A percentile compares a stretch with the other conserved stretches of the same genome.
Conservation (phyloP, 2,888 invertebrate genomes). For the Acronicta alni region DNA sequence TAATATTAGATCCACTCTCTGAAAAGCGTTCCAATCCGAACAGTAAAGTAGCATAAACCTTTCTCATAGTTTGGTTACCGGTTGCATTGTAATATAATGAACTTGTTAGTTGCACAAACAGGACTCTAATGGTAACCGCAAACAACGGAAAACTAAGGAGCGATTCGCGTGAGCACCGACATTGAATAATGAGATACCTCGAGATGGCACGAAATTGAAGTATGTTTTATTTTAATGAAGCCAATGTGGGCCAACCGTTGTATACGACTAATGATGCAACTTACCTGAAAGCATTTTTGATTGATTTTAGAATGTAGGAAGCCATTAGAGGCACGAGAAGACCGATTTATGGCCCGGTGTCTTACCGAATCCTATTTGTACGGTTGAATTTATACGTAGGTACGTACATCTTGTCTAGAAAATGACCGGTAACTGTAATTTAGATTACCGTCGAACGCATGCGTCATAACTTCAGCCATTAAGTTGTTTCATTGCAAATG, state of each 20-base stretch:
- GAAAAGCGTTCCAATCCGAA: not conserved
- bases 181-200: conserved; percentile 80
- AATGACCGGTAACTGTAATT: conserved; percentile 65
- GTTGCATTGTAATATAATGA: conserved; percentile 45
- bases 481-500: conserved; percentile 52
- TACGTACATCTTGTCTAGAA: conserved; percentile 42
- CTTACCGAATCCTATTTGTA: conserved; percentile 41
- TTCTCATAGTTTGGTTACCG: conserved; percentile 28
- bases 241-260: conserved; percentile 79
- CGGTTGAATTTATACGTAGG: conserved; percentile 34
- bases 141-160: conserved; percentile 67
- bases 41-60: conserved; percentile 8
- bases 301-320: conserved; percentile 77
- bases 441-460: conserved; percentile 59
- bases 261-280: conserved; percentile 69
- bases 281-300: conserved; percentile 70
- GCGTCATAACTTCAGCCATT: conserved; percentile 55
- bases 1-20: conserved; percentile 13
- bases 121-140: conserved; percentile 47
- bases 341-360: conserved; percentile 32
- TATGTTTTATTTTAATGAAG: conserved; percentile 80
- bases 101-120: conserved; percentile 54
- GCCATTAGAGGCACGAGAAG: conserved; percentile 60
- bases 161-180: conserved; percentile 79
- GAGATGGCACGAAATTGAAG: conserved; percentile 79